These are phyloP conservation scores for Halichondria panicea DNA, from an alignment of 37 sponge, comb jelly and placozoan species.

Conservation along the genomic window DNA sequence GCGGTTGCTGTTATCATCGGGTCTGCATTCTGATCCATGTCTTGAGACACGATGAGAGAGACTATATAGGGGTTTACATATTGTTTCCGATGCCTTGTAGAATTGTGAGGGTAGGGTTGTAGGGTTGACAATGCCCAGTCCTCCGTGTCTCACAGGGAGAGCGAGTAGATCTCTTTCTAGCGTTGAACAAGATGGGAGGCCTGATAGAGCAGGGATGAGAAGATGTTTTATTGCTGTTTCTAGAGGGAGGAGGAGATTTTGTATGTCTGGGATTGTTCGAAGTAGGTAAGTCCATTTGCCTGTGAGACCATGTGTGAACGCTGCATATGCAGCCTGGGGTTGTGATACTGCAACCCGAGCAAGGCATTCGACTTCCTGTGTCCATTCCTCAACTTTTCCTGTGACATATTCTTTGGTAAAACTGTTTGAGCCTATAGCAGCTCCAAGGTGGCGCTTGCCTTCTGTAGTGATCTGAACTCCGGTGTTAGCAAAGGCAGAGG, in stretches of 20 bases:
- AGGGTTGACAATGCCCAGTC: conserved; percentile 45
- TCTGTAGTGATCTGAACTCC: conserved; percentile 43
- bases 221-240: conserved; percentile 21
- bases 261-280: conserved; percentile 31
- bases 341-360: conserved; percentile 39
- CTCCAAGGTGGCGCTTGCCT: conserved; percentile 55
- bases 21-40: neutral
- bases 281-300: conserved; percentile 22
- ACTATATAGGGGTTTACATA: conserved; percentile 42
- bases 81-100: conserved; percentile 21
- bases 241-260: conserved; percentile 35
- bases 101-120: neutral
- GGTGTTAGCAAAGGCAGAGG: conserved; percentile 33
- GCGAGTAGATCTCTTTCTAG: conserved; percentile 32
- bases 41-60: conserved; percentile 6
- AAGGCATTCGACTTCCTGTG: conserved; percentile 20
- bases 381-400: conserved; percentile 28
- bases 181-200: conserved; percentile 31
- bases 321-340: conserved; percentile 47
- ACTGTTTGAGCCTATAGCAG: conserved; percentile 41
- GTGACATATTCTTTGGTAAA: conserved; percentile 37
- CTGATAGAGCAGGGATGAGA: conserved; percentile 26
- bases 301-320: conserved; percentile 26
- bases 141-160: conserved; percentile 47
- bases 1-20: too few species aligned